Evolutionary conservation across 1,140 invertebrate genomes (phyloP).

Genomic region (Coboldia fuscipes): DNA sequence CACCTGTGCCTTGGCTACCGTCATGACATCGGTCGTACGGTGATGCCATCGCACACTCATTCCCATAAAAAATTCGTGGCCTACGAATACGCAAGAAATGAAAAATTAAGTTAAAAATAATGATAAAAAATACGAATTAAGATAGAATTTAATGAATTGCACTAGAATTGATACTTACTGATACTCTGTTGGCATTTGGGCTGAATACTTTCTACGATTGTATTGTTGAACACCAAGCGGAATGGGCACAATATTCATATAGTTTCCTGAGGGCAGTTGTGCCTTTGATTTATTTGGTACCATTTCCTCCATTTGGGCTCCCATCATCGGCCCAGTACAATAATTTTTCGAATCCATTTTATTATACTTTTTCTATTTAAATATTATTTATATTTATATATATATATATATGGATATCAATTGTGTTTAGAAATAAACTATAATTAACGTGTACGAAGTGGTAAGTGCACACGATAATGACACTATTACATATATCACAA

Average conservation of each 20-base stretch:
- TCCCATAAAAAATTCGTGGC: background rate
- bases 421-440: too few relatives aligned
- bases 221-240: slow-evolving; percentile 17
- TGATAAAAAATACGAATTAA: background rate
- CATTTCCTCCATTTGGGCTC: background rate
- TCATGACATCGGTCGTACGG: slow-evolving; percentile 11
- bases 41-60: background rate
- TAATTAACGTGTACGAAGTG: too few relatives aligned
- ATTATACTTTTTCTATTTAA: too few relatives aligned
- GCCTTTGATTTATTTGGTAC: slow-evolving; percentile 3
- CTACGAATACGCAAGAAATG: background rate
- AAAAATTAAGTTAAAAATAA: background rate
- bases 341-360: background rate
- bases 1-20: too few relatives aligned
- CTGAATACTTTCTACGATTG: slow-evolving; percentile 15
- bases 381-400: too few relatives aligned
- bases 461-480: too few relatives aligned
- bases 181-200: slow-evolving; percentile 11
- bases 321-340: background rate
- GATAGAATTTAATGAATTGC: background rate
- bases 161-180: slow-evolving; percentile 10
- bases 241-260: slow-evolving; percentile 18
- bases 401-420: too few relatives aligned
- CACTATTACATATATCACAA: too few relatives aligned
- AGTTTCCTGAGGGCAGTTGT: slow-evolving; percentile 9